These are phyloP conservation scores for Myxocyprinus asiaticus DNA, from an alignment of 2,113 vertebrate genomes.

Conservation along the genomic window DNA sequence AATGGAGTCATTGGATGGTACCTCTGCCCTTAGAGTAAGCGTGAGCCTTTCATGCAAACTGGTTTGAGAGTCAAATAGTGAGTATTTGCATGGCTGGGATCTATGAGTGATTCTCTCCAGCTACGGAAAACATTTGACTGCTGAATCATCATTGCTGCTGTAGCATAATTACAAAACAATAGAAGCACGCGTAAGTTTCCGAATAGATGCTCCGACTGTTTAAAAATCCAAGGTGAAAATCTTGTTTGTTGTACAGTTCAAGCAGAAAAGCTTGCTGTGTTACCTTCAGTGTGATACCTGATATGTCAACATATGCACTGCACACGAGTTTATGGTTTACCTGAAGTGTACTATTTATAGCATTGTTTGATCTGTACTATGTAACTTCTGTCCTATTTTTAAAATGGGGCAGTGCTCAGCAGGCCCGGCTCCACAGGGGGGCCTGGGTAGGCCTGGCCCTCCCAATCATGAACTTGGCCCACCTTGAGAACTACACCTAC, in stretches of 20 bases:
- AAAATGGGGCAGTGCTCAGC: not conserved
- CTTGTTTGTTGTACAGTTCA: not conserved
- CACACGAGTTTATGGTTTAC: not conserved
- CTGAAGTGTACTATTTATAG: constrained; percentile 22
- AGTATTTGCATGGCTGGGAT: constrained; percentile 61
- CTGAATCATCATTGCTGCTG: constrained; percentile 53
- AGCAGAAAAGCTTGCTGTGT: not conserved
- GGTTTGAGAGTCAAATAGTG: constrained; percentile 50
- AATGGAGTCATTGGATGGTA: constrained; percentile 3
- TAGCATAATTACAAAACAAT: constrained; percentile 41
- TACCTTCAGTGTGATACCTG: not conserved
- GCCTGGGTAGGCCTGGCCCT: no score
- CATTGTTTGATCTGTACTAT: not conserved
- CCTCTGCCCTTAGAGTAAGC: not conserved
- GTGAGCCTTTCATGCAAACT: constrained; percentile 55
- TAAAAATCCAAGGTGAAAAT: not conserved
- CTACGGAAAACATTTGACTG: constrained; percentile 50
- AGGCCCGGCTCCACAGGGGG: no score
- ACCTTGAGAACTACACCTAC: no score
- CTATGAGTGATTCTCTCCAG: constrained; percentile 41
- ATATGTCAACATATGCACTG: not conserved
- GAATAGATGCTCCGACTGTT: not conserved
- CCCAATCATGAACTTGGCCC: no score
- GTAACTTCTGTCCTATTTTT: constrained; percentile 10
- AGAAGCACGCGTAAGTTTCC: constrained; percentile 15